Evolutionary conservation across 2,113 vertebrate species (phyloP), one percentile per base, ranked within the genome.

Genomic region (Pseudonaja textilis): DNA sequence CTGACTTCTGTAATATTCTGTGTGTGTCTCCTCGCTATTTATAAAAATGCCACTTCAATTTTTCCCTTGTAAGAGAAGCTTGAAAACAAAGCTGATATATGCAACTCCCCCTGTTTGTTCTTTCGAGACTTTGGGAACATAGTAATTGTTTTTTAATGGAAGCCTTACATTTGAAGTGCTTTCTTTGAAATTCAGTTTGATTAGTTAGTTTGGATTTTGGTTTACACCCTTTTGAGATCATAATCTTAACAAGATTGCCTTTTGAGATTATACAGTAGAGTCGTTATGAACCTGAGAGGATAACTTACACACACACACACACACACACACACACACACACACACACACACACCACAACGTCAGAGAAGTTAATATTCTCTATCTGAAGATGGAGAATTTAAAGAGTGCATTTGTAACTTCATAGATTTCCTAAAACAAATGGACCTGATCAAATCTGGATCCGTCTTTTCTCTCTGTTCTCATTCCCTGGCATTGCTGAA

Each of bases 121-220:
- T 8, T 94, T 93, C 4, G 45, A 14, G 45, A 34, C 47, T 93
- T 89, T 89, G 26, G 92, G 0, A 86, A 91, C 47, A 42, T 42
- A 10, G 89, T 93, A 87, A 52, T 96, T 90, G 92, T 96, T 97
- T 97, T 81, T 81, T 89, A 91, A 57, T 5, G 91, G 94, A 92
- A 16, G 57, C 93, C 94, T 93, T 93, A 91, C 92, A 57, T 93
- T 81, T 91, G 87, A 92, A 92, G 52, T 54, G 88, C 92, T 93
- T 88, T 93, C 92, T 96, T 81, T 95, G 26, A 14, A 90, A 93
- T 22, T 92, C 94, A 81, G 93, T 92, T 45, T 87, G 54, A 34
- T 85, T 6, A 34, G 94, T 91, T 91, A 85, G 87, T 93, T 59
- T 94, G 91, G 87, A 93, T 92, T 94, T 92, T 87, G 93, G 64